Evolutionary conservation across 2,113 vertebrate species (phyloP).

Genomic region (Hemichromis elongatus): DNA sequence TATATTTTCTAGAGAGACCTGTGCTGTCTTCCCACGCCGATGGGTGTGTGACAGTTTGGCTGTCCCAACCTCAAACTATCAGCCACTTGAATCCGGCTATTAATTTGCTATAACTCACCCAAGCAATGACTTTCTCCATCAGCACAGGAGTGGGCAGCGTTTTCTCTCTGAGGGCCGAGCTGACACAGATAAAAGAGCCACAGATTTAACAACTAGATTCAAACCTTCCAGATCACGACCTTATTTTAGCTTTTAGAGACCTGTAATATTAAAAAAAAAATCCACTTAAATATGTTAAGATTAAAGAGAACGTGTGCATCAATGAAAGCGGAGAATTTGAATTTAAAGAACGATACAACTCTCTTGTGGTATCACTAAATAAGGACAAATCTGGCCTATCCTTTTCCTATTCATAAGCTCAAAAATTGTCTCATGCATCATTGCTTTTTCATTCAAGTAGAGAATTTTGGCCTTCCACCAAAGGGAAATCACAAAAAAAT

Average conservation of each 20-base stretch:
- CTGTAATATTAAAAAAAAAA: rapidly evolving
- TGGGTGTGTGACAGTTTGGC: conserved; percentile 17
- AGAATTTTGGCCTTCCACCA: background rate
- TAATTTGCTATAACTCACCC: background rate
- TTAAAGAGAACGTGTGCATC: background rate
- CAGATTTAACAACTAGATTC: background rate
- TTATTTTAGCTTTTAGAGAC: background rate
- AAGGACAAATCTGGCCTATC: background rate
- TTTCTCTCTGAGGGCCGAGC: background rate
- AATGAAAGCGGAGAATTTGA: background rate
- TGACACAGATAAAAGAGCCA: background rate
- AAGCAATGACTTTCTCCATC: background rate
- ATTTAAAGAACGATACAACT: rapidly evolving
- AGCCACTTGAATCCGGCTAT: background rate
- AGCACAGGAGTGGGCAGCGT: background rate
- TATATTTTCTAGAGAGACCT: background rate
- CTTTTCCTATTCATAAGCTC: background rate
- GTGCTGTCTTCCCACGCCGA: background rate
- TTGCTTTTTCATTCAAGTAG: background rate
- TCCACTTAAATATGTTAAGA: background rate
- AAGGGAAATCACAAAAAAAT: background rate
- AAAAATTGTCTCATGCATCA: background rate
- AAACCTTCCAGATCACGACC: background rate
- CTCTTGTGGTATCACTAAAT: background rate
- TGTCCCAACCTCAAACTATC: background rate